A percentile compares a stretch with the other conserved stretches of the same genome.
Conservation (phyloP, 2,113 vertebrate species). For the Proterorhinus semilunaris region DNA sequence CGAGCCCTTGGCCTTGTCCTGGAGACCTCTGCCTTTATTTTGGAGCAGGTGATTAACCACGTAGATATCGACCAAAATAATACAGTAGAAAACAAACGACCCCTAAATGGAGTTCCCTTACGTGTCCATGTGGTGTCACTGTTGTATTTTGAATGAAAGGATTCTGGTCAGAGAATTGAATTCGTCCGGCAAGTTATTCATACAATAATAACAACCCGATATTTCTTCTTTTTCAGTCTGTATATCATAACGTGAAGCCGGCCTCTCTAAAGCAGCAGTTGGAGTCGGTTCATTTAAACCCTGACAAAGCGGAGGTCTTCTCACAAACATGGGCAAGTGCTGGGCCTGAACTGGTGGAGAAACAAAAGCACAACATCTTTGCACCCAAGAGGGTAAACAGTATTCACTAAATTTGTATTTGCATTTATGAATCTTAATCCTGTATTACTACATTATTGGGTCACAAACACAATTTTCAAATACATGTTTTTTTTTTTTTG, state of each 20-base stretch:
- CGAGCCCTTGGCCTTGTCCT: constrained; percentile 86
- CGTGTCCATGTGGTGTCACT: constrained; percentile 57
- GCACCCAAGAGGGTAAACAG: constrained; percentile 87
- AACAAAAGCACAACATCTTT: constrained; percentile 86
- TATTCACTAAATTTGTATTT: no score
- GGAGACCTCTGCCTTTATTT: constrained; percentile 88
- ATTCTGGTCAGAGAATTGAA: no score
- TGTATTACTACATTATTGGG: no score
- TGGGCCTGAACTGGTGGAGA: constrained; percentile 88
- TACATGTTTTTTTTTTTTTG: no score
- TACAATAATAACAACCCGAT: no score
- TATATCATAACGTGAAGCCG: constrained; percentile 90
- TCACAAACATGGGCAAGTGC: constrained; percentile 80
- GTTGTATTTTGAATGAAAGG: constrained; percentile 29
- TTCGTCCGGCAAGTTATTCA: no score
- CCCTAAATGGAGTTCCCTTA: neutral
- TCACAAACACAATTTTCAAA: no score
- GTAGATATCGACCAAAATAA: neutral
- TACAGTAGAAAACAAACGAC: neutral
- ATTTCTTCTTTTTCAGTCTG: constrained; percentile 74
- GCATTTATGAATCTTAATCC: no score
- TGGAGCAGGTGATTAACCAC: constrained; percentile 83
- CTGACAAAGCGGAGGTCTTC: constrained; percentile 88
- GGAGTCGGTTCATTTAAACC: constrained; percentile 78
- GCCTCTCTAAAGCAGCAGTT: constrained; percentile 86